A percentile compares a stretch with the other conserved stretches of the same genome.
Evolutionary conservation across 2,797 vertebrate species (phyloP).

Genomic region (Podargus strigoides): DNA sequence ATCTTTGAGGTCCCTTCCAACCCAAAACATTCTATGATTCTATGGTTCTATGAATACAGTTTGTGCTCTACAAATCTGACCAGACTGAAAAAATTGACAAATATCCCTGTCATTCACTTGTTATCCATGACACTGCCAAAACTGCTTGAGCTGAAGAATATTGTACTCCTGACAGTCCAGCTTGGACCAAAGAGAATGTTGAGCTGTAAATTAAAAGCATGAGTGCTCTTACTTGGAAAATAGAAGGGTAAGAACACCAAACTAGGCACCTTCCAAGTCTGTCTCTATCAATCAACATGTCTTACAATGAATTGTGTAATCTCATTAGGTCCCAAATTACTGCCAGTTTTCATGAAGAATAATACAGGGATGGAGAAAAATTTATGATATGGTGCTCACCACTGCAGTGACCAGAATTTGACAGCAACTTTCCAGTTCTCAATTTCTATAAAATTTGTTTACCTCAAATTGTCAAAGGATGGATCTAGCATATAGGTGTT

Average conservation of each 20-base stretch:
- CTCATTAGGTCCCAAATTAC: background rate
- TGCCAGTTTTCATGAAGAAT: background rate
- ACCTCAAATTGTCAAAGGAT: background rate
- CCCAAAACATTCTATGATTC: too few species aligned
- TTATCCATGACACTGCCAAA: background rate
- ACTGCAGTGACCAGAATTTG: background rate
- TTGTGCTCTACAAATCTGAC: background rate
- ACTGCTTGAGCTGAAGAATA: background rate
- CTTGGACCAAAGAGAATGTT: background rate
- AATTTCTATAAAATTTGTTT: background rate
- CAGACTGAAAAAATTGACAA: background rate
- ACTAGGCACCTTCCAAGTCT: background rate
- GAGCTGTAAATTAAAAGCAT: background rate
- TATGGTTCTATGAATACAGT: too few species aligned
- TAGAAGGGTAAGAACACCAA: background rate
- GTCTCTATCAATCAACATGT: background rate
- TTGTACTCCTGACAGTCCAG: background rate
- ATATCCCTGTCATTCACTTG: background rate
- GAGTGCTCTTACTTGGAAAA: background rate
- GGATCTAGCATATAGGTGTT: background rate
- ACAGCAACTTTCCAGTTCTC: background rate
- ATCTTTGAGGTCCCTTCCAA: too few species aligned
- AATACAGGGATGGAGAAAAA: background rate
- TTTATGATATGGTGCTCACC: background rate
- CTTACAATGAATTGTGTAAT: background rate